These are phyloP conservation scores for Meriones unguiculatus DNA, from an alignment of 2,113 vertebrate species.

Conservation along the genomic window DNA sequence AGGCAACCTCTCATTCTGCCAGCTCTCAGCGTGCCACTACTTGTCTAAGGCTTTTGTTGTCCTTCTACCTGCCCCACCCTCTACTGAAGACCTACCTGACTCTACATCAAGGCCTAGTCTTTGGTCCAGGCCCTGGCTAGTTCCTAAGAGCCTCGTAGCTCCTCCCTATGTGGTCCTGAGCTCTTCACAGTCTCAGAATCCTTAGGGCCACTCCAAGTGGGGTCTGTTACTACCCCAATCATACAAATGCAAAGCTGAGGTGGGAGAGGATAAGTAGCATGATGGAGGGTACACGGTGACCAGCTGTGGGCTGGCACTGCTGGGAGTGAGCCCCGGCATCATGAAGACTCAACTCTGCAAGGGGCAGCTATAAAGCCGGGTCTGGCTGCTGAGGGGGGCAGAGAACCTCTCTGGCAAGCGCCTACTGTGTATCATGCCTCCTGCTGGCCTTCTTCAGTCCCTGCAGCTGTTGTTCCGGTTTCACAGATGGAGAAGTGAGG, in stretches of 20 bases:
- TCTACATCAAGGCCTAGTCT: too few relatives aligned
- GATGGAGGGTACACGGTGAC: too few relatives aligned
- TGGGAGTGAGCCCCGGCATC: too few relatives aligned
- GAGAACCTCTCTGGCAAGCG: background rate
- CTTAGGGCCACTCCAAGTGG: background rate
- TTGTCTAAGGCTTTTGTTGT: background rate
- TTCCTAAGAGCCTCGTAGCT: background rate
- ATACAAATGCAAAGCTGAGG: background rate
- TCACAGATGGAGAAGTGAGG: background rate
- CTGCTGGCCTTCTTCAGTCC: background rate
- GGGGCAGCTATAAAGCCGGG: too few relatives aligned
- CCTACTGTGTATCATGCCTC: background rate
- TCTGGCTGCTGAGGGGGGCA: too few relatives aligned
- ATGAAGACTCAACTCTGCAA: background rate
- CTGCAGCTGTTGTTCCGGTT: background rate
- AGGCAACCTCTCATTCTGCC: background rate
- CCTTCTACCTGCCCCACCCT: background rate
- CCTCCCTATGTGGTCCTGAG: background rate
- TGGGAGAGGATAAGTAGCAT: background rate
- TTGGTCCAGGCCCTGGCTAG: background rate
- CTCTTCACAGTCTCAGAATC: rapidly evolving
- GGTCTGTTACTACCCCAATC: background rate
- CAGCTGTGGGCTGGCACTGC: background rate
- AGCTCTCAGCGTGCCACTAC: background rate
- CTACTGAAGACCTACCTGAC: background rate